Conservation (phyloP, 2,113 vertebrate species). For the Clarias gariepinus region DNA sequence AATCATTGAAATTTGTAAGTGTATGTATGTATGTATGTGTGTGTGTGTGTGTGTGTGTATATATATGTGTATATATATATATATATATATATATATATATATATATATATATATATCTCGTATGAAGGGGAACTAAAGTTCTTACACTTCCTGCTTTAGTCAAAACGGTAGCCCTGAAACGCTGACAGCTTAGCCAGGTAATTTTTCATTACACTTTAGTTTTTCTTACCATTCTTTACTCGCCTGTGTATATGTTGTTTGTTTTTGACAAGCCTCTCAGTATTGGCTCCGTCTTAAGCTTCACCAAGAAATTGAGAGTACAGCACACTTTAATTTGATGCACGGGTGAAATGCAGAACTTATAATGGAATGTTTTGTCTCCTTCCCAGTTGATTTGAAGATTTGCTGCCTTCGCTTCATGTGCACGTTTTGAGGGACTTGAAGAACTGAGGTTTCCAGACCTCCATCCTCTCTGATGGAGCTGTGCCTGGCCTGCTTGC, state of each 20-base stretch:
- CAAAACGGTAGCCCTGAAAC: neutral
- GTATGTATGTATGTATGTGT: too few species aligned
- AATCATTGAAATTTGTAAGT: too few species aligned
- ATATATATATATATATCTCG: neutral
- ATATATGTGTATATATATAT: too few species aligned
- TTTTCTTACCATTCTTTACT: neutral
- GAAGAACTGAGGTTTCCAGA: constrained; percentile 64
- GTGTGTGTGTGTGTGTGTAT: too few species aligned
- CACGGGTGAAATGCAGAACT: neutral
- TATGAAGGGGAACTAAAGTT: neutral
- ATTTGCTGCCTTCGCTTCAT: constrained; percentile 63
- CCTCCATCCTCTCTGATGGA: constrained; percentile 61
- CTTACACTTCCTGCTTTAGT: neutral
- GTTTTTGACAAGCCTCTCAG: neutral
- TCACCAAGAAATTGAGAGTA: neutral
- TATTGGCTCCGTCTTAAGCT: neutral
- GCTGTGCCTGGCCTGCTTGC: constrained; percentile 62
- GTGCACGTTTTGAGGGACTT: constrained; percentile 60
- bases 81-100: too few species aligned
- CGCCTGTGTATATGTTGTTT: neutral
- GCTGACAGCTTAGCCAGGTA: neutral
- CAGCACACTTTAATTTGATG: neutral
- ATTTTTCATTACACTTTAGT: neutral
- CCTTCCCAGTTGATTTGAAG: constrained; percentile 56
- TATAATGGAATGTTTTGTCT: neutral